Conservation (phyloP, 2,888 invertebrate genomes). For the Eubasilissa splendida region DNA sequence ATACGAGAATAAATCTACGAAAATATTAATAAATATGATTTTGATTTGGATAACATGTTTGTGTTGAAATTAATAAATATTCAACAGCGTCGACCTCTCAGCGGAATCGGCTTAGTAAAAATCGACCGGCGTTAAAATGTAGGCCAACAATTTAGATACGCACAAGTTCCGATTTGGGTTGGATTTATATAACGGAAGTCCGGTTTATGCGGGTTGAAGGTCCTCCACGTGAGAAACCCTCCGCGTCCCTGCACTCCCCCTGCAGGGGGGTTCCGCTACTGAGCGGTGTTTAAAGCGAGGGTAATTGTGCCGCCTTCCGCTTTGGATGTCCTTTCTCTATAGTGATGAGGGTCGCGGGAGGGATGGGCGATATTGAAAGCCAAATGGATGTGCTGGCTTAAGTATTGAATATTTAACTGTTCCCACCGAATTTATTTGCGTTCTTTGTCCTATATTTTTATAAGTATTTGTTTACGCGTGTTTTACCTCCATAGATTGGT, state of each 20-base stretch:
- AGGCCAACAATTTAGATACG: not conserved
- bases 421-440: not conserved
- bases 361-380: not conserved
- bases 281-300: constrained; percentile 34
- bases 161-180: not conserved
- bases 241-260: not conserved
- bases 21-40: too few relatives aligned
- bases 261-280: constrained; percentile 24
- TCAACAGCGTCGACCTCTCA: too few relatives aligned
- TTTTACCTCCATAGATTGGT: too few relatives aligned
- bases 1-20: too few relatives aligned
- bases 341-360: constrained; percentile 6
- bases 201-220: constrained; percentile 21
- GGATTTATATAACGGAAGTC: constrained; percentile 31
- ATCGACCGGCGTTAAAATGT: too few relatives aligned
- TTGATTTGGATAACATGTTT: too few relatives aligned
- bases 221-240: constrained; percentile 24
- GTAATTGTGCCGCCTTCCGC: constrained; percentile 28
- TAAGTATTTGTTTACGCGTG: not conserved
- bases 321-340: constrained; percentile 1
- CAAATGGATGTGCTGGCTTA: not conserved
- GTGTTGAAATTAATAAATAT: too few relatives aligned
- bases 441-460: constrained; percentile 6
- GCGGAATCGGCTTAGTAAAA: too few relatives aligned
- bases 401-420: not conserved